Evolutionary conservation across 2,797 vertebrate genomes (phyloP), one percentile per base, ranked within the genome.

Genomic region (Apodemus agrarius): DNA sequence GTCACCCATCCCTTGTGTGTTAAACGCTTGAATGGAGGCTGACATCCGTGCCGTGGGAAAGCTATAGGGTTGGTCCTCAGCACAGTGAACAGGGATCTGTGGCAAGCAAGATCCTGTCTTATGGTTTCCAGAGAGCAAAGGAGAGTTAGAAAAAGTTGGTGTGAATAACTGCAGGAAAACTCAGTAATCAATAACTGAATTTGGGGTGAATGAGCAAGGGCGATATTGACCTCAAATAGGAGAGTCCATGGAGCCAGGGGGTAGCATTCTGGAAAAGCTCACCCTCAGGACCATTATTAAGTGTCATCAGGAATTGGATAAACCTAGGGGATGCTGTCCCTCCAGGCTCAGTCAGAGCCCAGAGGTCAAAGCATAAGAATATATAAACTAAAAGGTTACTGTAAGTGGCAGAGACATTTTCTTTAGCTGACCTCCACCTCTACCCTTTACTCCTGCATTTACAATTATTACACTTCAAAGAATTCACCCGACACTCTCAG

Each of bases 51-150:
- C 4, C 0, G 0, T 0, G 3, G 14, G 34, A 16, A 69, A 76
- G 13, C 6, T 3, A 22, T 3, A 34, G 40, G 1, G 26, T 78
- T 13, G 8, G 2, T 26, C 29, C 34, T n/a, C 54, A 37, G 46
- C n/a, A 63, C 14, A n/a, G 2, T 3, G 26, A 37, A 0, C 3
- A 1, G 57, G 11, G 1, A 21, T 1, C 24, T 17, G 13, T 8
- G 43, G 46, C 19, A 67, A 24, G 34, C 40, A 61, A 29, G 46
- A 87, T n/a, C 37, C 31, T 61, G 81, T 17, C n/a, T 12, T 65
- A 49, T 9, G 4, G 12, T 75, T 84, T 80, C 3, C 37, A 43
- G 8, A 49, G 17, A 80, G 29, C 37, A 22, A 31, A 74, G 76
- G n/a, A 43, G 40, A 75, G 11, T 72, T 80, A 79, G 19, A 34